A percentile compares a stretch with the other conserved stretches of the same genome.
Conservation (phyloP, 2,888 invertebrate genomes). For the Molorchus minor region DNA sequence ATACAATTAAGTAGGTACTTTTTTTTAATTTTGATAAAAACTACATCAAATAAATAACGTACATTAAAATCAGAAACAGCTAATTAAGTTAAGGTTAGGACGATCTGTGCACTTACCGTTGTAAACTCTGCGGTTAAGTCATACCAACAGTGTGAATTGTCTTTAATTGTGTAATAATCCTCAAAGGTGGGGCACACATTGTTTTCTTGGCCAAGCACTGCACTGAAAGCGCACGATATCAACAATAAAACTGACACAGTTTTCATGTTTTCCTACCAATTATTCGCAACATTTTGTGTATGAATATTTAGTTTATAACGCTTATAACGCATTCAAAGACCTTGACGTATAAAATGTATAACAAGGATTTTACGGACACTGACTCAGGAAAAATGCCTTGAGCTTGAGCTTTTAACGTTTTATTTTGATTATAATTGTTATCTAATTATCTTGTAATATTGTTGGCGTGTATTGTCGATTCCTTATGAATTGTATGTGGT, state of each 20-base stretch:
- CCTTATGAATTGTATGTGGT: too few species aligned
- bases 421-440: too few species aligned
- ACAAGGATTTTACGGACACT: conserved; percentile 31
- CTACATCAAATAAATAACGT: too few species aligned
- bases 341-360: conserved; percentile 35
- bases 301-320: conserved; percentile 30
- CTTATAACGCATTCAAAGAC: conserved; percentile 36
- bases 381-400: conserved; percentile 30
- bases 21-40: too few species aligned
- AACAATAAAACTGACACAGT: conserved; percentile 24
- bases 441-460: too few species aligned
- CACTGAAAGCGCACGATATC: conserved; percentile 15
- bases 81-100: too few species aligned
- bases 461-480: too few species aligned
- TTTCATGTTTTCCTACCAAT: conserved; percentile 31
- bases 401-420: conserved; percentile 12
- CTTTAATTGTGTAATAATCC: conserved; percentile 57
- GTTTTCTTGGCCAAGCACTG: conserved; percentile 40
- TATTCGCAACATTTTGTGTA: conserved; percentile 31
- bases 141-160: conserved; percentile 59
- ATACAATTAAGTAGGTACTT: too few species aligned
- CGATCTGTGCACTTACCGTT: conserved; percentile 54
- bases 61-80: too few species aligned
- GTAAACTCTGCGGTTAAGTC: conserved; percentile 54
- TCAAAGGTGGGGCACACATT: conserved; percentile 59